Conservation (phyloP, 2,113 vertebrate genomes). For the Agapornis roseicollis region DNA sequence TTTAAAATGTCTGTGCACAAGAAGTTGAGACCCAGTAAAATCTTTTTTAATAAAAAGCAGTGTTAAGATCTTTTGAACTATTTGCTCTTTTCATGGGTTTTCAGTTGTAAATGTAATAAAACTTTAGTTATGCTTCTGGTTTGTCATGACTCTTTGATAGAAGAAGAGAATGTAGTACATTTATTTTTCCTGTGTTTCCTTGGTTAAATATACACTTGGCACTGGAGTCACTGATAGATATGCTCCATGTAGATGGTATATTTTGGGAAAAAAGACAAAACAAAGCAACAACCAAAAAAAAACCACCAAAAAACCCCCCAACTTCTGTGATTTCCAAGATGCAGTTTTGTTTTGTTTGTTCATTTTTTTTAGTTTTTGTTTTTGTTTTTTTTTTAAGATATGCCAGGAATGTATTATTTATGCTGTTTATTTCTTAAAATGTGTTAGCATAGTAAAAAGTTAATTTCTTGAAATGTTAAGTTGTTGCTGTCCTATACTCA, state of each 20-base stretch:
- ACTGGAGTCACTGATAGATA: background rate
- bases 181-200: slow-evolving; percentile 15
- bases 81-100: background rate
- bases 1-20: background rate
- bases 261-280: background rate
- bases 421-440: background rate
- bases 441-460: background rate
- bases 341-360: background rate
- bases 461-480: background rate
- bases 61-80: background rate
- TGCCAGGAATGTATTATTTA: background rate
- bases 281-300: background rate
- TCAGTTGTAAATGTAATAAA: background rate
- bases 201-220: background rate
- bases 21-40: background rate
- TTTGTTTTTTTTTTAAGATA: background rate
- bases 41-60: background rate
- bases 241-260: background rate
- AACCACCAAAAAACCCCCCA: fast-evolving
- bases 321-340: background rate
- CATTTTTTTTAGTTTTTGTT: too few species aligned
- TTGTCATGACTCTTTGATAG: background rate
- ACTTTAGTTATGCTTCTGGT: background rate
- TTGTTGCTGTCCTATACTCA: background rate
- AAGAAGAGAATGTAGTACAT: background rate